Percentiles rank a stretch among this genome's conserved stretches.
Conservation (phyloP, 2,888 invertebrate genomes). For the Tortrix viridana region DNA sequence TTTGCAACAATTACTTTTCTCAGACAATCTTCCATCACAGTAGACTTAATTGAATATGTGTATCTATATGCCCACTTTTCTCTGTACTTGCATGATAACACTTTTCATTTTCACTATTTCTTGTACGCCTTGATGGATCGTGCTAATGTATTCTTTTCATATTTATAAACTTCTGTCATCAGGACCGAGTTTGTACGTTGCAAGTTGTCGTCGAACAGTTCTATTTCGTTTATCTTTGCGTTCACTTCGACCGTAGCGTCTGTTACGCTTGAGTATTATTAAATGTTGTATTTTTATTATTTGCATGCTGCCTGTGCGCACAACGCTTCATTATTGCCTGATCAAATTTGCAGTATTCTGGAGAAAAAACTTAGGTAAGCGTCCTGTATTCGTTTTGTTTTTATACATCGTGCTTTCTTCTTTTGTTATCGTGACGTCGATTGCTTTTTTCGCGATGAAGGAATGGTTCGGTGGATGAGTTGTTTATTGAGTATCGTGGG, state of each 20-base stretch:
- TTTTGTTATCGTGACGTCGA: slow-evolving; percentile 17
- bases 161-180: slow-evolving; percentile 25
- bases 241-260: slow-evolving; percentile 40
- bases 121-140: slow-evolving; percentile 23
- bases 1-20: slow-evolving; percentile 8
- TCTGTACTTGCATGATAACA: slow-evolving; percentile 32
- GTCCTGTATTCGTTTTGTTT: slow-evolving; percentile 50
- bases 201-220: slow-evolving; percentile 8
- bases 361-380: slow-evolving; percentile 93
- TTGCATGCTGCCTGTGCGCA: slow-evolving; percentile 85
- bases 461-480: not conserved
- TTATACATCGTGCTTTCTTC: slow-evolving; percentile 37
- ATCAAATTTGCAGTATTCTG: slow-evolving; percentile 88
- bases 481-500: not conserved
- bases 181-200: slow-evolving; percentile 18
- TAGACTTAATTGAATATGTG: slow-evolving; percentile 20
- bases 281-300: slow-evolving; percentile 80
- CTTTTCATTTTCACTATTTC: slow-evolving; percentile 35
- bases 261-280: slow-evolving; percentile 62
- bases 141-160: slow-evolving; percentile 31
- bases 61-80: slow-evolving; percentile 12
- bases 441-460: slow-evolving; percentile 11
- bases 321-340: slow-evolving; percentile 83
- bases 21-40: slow-evolving; percentile 9
- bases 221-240: slow-evolving; percentile 43